Evolutionary conservation across 2,113 vertebrate genomes (phyloP).

Genomic region (Penelope pileata): DNA sequence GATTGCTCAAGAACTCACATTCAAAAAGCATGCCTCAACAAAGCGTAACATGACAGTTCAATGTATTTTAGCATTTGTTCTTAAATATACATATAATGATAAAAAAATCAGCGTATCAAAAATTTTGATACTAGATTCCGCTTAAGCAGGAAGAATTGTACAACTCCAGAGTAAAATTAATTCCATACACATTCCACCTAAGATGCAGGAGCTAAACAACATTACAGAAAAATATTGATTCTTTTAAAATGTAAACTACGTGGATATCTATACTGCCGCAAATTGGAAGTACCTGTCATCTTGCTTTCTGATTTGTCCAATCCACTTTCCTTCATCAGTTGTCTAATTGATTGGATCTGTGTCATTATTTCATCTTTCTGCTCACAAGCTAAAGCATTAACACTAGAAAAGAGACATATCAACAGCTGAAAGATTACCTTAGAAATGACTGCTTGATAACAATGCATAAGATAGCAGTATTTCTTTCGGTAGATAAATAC

Average conservation of each 20-base stretch:
- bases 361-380: slow-evolving; percentile 94
- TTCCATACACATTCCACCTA: neutral
- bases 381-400: slow-evolving; percentile 88
- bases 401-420: slow-evolving; percentile 67
- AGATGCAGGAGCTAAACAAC: neutral
- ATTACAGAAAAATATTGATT: neutral
- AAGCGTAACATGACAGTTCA: neutral
- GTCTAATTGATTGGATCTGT: slow-evolving; percentile 88
- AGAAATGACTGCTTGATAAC: neutral
- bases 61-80: neutral
- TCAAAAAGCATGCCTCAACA: neutral
- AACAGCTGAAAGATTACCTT: neutral
- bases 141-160: neutral
- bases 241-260: neutral
- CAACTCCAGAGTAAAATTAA: neutral
- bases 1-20: neutral
- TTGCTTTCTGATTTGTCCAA: slow-evolving; percentile 83
- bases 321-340: slow-evolving; percentile 91
- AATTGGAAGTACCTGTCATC: slow-evolving; percentile 71
- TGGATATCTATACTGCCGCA: neutral
- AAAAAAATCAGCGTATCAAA: neutral
- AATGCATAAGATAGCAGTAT: neutral
- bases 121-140: neutral
- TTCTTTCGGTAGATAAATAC: neutral
- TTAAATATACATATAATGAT: too few relatives aligned